phyloP scores from a whole-genome alignment of 2,113 vertebrate genomes.

The Machaerirhynchus nigripectus region DNA sequence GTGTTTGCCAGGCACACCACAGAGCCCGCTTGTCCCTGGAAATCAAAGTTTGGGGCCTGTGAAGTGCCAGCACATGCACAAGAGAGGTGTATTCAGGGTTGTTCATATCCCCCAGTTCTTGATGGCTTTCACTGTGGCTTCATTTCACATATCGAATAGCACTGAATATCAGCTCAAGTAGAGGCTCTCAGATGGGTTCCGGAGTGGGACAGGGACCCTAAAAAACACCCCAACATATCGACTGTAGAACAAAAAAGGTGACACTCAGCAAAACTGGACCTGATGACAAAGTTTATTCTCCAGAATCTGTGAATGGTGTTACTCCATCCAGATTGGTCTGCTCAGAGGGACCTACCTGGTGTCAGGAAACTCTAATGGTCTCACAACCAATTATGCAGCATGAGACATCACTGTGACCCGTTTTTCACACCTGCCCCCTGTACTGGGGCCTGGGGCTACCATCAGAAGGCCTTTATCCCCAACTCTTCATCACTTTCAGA shows the following conservation, averaged over 20 bases:
- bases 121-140: neutral
- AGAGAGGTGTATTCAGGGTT: neutral
- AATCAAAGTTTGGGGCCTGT: neutral
- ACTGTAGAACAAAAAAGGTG: neutral
- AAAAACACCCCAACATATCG: neutral
- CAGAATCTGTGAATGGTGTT: neutral
- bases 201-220: neutral
- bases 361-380: neutral
- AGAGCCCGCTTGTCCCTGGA: neutral
- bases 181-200: neutral
- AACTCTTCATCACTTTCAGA: neutral
- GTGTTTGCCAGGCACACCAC: neutral
- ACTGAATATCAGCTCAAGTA: neutral
- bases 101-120: neutral
- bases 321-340: neutral
- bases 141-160: neutral
- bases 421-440: neutral
- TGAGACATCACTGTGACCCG: neutral
- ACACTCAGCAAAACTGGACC: neutral
- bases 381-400: neutral
- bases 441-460: rapidly evolving
- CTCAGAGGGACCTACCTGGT: neutral
- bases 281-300: neutral
- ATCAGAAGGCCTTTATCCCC: neutral
- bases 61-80: neutral